Conservation (phyloP, 1,140 invertebrate genomes). For the Nasonia vitripennis region DNA sequence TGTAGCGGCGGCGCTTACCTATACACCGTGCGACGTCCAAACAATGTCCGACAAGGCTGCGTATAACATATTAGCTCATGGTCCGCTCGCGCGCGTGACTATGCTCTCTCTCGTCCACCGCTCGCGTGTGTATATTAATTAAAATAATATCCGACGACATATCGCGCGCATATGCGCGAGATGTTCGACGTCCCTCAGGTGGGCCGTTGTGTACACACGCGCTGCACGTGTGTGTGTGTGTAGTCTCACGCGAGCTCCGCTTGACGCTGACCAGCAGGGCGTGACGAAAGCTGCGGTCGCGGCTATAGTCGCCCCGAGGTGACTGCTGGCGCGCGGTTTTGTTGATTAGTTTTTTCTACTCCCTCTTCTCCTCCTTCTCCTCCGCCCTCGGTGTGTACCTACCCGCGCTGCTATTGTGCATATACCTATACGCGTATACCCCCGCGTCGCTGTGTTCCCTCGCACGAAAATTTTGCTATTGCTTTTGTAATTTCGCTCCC, state of each 20-base stretch:
- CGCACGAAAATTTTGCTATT: not conserved
- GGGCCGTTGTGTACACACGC: not conserved
- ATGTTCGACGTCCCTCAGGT: not conserved
- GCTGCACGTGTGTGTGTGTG: not conserved
- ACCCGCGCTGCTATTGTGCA: not conserved
- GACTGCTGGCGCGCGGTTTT: not conserved
- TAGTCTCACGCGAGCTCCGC: not conserved
- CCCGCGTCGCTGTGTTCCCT: no score
- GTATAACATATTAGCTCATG: slow-evolving; percentile 70
- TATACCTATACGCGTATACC: not conserved
- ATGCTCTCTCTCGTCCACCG: not conserved
- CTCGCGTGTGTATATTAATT: slow-evolving; percentile 26
- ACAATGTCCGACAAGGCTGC: slow-evolving; percentile 73
- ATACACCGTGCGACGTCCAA: slow-evolving; percentile 61
- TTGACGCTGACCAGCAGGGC: not conserved
- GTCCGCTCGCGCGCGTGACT: not conserved
- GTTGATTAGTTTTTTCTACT: slow-evolving; percentile 13
- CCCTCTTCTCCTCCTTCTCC: not conserved
- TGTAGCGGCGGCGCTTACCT: slow-evolving; percentile 18
- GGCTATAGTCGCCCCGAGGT: not conserved
- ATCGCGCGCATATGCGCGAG: not conserved
- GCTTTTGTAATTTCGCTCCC: not conserved
- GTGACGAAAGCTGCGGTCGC: not conserved
- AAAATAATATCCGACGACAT: slow-evolving; percentile 33
- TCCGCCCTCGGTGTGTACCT: not conserved